These are phyloP conservation scores for Sternarchorhynchus goeldii DNA, from an alignment of 2,797 vertebrate species.

Conservation along the genomic window DNA sequence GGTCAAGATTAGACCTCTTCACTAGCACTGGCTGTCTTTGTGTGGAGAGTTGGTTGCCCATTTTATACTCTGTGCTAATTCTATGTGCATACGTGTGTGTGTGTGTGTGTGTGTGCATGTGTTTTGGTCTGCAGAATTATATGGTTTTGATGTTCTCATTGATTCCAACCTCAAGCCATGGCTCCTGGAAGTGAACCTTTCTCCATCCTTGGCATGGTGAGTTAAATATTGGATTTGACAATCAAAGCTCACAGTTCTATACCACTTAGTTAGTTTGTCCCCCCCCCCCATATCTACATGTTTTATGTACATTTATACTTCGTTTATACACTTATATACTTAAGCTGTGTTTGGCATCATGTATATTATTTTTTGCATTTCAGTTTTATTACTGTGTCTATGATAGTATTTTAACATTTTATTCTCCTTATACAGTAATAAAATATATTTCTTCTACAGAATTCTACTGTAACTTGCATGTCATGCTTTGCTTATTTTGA, in stretches of 20 bases:
- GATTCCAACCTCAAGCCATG: constrained; percentile 96
- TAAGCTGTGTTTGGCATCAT: no score
- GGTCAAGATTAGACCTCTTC: constrained; percentile 33
- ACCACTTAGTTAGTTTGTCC: constrained; percentile 20
- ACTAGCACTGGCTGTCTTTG: not conserved
- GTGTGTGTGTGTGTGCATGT: constrained; percentile 56
- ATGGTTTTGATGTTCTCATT: constrained; percentile 97
- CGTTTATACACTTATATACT: no score
- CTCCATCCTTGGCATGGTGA: constrained; percentile 96
- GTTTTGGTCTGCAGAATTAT: constrained; percentile 83
- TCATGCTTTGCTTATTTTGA: no score
- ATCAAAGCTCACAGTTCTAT: constrained; percentile 38
- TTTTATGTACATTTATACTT: no score
- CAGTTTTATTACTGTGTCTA: not conserved
- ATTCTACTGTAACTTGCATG: no score
- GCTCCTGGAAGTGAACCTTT: constrained; percentile 97
- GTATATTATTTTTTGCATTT: not conserved
- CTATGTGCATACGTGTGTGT: constrained; percentile 35
- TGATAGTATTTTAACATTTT: not conserved
- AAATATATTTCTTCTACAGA: no score
- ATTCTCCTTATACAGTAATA: not conserved
- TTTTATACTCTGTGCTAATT: not conserved
- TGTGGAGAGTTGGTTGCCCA: constrained; percentile 1
- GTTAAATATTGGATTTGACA: constrained; percentile 61
- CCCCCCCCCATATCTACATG: not conserved